phyloP scores from a whole-genome alignment of 64 coral and sea anemone species.

The Catalaphyllia jardinei region DNA sequence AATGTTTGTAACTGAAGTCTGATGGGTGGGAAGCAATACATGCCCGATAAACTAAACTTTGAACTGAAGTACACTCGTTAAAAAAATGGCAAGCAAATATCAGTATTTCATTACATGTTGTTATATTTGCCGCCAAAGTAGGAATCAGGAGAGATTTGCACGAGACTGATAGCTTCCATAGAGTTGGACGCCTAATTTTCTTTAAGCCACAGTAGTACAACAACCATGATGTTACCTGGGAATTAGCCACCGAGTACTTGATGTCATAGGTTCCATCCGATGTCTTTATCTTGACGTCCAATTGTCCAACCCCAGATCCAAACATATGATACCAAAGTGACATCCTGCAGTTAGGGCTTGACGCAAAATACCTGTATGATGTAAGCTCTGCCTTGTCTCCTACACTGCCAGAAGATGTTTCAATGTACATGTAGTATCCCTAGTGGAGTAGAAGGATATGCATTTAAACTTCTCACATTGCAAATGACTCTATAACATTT shows the following conservation, averaged over 20 bases:
- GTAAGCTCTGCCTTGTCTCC: constrained; percentile 89
- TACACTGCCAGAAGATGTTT: constrained; percentile 51
- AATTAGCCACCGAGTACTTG: constrained; percentile 10
- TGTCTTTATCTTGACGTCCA: constrained; percentile 75
- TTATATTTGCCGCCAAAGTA: too few relatives aligned
- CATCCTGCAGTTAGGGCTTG: constrained; percentile 90
- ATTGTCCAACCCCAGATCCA: constrained; percentile 69
- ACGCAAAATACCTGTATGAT: constrained; percentile 87
- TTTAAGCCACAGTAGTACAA: too few relatives aligned
- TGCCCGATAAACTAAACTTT: too few relatives aligned
- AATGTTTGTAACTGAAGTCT: too few relatives aligned
- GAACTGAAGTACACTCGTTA: too few relatives aligned
- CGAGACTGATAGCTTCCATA: too few relatives aligned
- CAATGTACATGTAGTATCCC: constrained; percentile 98
- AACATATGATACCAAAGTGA: constrained; percentile 93
- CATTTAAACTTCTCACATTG: not conserved
- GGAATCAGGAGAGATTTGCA: too few relatives aligned
- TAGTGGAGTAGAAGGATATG: constrained; percentile 4
- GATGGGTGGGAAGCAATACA: too few relatives aligned
- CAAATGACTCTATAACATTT: not conserved
- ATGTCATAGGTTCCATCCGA: constrained; percentile 54
- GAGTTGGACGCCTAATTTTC: too few relatives aligned
- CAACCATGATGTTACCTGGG: constrained; percentile 51
- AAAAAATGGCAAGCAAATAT: too few relatives aligned
- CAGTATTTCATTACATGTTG: too few relatives aligned